These are phyloP conservation scores for Drosophila nr. fundita DNA, from an alignment of 2,888 invertebrate species.

Conservation along the genomic window DNA sequence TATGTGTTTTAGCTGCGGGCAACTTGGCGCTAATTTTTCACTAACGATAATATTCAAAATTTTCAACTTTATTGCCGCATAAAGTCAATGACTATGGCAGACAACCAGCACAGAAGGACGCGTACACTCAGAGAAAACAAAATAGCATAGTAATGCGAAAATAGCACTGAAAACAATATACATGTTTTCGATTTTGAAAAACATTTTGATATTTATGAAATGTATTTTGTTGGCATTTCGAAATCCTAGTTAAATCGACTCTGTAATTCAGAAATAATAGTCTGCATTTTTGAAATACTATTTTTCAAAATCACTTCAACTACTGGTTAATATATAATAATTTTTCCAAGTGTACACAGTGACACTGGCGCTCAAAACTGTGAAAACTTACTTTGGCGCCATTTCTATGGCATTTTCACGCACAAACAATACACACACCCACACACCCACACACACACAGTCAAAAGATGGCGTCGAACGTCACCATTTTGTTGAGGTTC, in stretches of 20 bases:
- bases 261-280: not conserved
- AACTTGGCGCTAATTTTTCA: constrained; percentile 78
- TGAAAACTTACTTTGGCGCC: constrained; percentile 75
- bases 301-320: not conserved
- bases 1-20: constrained; percentile 30
- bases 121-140: not conserved
- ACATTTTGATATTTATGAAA: not conserved
- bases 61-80: constrained; percentile 79
- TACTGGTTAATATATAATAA: not conserved
- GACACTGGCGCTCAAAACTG: not conserved
- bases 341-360: constrained; percentile 8
- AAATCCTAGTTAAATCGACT: not conserved
- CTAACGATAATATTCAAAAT: constrained; percentile 81
- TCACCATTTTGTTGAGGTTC: constrained; percentile 73
- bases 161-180: not conserved
- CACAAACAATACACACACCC: constrained; percentile 21
- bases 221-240: not conserved
- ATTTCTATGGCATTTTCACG: constrained; percentile 64
- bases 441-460: constrained; percentile 9
- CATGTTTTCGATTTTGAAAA: not conserved
- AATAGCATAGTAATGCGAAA: not conserved
- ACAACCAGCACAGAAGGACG: constrained; percentile 4
- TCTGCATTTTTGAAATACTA: not conserved
- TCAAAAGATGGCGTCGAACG: constrained; percentile 72
- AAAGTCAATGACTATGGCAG: constrained; percentile 69